Evolutionary conservation across 2,113 vertebrate species (phyloP).

Genomic region (Damaliscus lunatus): DNA sequence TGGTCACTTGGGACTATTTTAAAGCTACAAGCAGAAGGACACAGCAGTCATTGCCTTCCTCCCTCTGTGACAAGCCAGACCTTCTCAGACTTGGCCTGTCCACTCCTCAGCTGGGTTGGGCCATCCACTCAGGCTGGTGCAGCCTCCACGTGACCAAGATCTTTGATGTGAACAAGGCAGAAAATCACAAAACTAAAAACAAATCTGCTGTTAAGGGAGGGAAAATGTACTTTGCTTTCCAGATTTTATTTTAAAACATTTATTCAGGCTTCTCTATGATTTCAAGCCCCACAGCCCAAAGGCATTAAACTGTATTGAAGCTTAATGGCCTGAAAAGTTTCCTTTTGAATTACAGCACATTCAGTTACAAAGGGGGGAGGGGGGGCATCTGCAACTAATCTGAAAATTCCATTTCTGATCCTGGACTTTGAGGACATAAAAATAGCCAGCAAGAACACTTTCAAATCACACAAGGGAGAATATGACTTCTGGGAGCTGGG

Average conservation of each 20-base stretch:
- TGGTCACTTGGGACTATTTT: conserved; percentile 55
- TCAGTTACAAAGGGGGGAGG: conserved; percentile 7
- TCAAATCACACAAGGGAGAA: not conserved
- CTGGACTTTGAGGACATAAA: conserved; percentile 50
- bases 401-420: conserved; percentile 55
- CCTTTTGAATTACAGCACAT: conserved; percentile 67
- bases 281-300: conserved; percentile 62
- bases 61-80: not conserved
- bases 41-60: conserved; percentile 9
- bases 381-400: conserved; percentile 55
- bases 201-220: conserved; percentile 23
- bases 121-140: not conserved
- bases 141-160: not conserved
- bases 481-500: not conserved
- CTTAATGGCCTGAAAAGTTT: conserved; percentile 66
- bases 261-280: conserved; percentile 45
- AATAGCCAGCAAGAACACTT: conserved; percentile 11
- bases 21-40: conserved; percentile 34
- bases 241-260: conserved; percentile 62
- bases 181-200: conserved; percentile 43
- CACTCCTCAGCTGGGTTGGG: not conserved
- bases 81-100: not conserved
- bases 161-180: conserved; percentile 33
- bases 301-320: conserved; percentile 66
- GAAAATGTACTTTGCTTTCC: not conserved